Evolutionary conservation across 2,113 vertebrate species (phyloP).

Genomic region (Hemichromis elongatus): DNA sequence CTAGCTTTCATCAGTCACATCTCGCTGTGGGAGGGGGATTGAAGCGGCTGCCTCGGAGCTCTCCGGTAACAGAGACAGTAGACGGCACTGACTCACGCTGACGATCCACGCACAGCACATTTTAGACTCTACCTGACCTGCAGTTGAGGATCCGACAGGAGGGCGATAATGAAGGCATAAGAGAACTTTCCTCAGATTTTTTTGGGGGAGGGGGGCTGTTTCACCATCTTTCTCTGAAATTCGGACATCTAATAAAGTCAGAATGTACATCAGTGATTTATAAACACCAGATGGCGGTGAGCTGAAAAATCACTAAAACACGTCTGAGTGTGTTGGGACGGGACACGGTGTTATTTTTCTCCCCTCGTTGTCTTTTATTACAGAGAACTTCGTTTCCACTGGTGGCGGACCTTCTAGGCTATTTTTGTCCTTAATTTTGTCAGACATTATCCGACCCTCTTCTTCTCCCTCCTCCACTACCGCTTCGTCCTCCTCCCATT

Average conservation of each 20-base stretch:
- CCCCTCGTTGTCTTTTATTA: neutral
- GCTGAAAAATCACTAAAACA: constrained; percentile 5
- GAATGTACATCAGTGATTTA: neutral
- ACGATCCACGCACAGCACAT: neutral
- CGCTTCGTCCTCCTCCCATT: neutral
- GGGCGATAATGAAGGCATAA: neutral
- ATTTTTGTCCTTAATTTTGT: neutral
- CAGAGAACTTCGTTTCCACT: constrained; percentile 20
- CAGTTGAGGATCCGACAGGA: constrained; percentile 1
- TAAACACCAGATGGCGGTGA: constrained; percentile 34
- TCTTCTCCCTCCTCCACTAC: neutral
- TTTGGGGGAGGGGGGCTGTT: neutral
- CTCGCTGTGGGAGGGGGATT: constrained; percentile 43
- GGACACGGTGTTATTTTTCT: neutral
- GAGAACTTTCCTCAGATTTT: constrained; percentile 27
- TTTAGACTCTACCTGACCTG: constrained; percentile 26
- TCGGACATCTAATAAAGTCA: neutral
- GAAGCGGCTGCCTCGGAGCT: constrained; percentile 45
- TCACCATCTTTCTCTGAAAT: neutral
- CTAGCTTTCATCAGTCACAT: constrained; percentile 47
- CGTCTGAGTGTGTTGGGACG: neutral
- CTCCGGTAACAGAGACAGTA: constrained; percentile 47
- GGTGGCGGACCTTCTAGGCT: neutral
- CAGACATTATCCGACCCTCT: neutral
- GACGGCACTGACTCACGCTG: constrained; percentile 32